These are phyloP conservation scores for Stegastes partitus DNA, from an alignment of 2,113 vertebrate species.

Conservation along the genomic window DNA sequence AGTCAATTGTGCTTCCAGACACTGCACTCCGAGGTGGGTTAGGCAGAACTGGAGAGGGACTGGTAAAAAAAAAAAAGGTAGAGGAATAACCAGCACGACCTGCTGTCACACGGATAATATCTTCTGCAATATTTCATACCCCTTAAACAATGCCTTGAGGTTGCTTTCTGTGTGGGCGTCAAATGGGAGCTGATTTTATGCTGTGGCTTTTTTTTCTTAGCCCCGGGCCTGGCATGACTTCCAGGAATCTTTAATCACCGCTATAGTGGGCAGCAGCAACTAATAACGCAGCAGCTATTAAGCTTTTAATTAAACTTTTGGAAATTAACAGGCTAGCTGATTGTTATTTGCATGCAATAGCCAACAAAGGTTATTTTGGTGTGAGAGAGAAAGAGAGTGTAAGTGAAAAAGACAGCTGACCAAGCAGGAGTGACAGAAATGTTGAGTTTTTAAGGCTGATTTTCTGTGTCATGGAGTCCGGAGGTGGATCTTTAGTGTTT, in stretches of 20 bases:
- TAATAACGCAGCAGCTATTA: conserved; percentile 17
- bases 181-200: conserved; percentile 29
- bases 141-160: conserved; percentile 4
- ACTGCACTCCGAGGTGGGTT: conserved; percentile 5
- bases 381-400: neutral
- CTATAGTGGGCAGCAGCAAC: neutral
- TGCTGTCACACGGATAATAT: conserved; percentile 9
- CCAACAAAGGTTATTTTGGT: neutral
- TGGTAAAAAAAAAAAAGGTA: neutral
- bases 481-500: neutral
- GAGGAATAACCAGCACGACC: conserved; percentile 11
- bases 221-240: neutral
- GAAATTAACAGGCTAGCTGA: conserved; percentile 2
- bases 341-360: neutral
- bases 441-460: neutral
- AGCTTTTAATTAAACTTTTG: neutral
- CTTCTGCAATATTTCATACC: neutral
- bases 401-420: no score
- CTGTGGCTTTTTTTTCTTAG: conserved; percentile 20
- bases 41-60: neutral
- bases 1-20: conserved; percentile 45
- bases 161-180: conserved; percentile 2
- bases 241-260: conserved; percentile 18
- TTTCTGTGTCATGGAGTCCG: neutral
- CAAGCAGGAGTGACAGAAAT: neutral